phyloP scores from a whole-genome alignment of 2,113 vertebrate genomes.

The Misgurnus anguillicaudatus region DNA sequence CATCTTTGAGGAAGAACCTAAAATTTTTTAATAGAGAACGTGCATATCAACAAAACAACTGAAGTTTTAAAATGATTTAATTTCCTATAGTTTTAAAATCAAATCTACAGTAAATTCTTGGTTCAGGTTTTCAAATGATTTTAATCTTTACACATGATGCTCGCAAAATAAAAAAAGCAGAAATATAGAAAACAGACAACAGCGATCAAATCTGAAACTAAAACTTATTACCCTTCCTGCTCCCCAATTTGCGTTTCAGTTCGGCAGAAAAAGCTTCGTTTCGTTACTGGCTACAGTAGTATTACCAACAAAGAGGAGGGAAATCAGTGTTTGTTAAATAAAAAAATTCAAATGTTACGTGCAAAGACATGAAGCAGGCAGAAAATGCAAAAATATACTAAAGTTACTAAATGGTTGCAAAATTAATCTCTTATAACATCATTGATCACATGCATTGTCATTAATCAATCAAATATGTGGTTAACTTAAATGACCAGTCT shows the following conservation, averaged over 20 bases:
- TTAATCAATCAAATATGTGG: slow-evolving; percentile 33
- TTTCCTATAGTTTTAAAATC: background rate
- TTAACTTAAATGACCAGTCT: slow-evolving; percentile 34
- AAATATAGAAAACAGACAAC: slow-evolving; percentile 3
- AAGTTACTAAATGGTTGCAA: background rate
- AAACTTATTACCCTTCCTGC: slow-evolving; percentile 14
- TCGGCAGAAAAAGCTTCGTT: slow-evolving; percentile 1
- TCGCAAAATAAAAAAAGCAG: slow-evolving; percentile 5
- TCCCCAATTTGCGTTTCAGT: background rate
- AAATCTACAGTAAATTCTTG: slow-evolving; percentile 15
- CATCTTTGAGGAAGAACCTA: background rate
- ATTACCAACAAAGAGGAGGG: slow-evolving; percentile 48
- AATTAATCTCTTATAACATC: slow-evolving; percentile 2
- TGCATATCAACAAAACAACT: slow-evolving; percentile 18
- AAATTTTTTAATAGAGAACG: slow-evolving; percentile 32
- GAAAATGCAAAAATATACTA: slow-evolving; percentile 12
- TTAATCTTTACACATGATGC: background rate
- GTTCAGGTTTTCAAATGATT: background rate
- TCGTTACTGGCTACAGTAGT: slow-evolving; percentile 52
- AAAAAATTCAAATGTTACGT: slow-evolving; percentile 17
- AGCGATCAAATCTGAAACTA: slow-evolving; percentile 15
- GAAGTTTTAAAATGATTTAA: slow-evolving; percentile 21
- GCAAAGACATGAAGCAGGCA: background rate
- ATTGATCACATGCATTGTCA: slow-evolving; percentile 44
- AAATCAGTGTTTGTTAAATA: slow-evolving; percentile 55